Conservation (phyloP, 1,140 invertebrate genomes). For the Heliconius nattereri region DNA sequence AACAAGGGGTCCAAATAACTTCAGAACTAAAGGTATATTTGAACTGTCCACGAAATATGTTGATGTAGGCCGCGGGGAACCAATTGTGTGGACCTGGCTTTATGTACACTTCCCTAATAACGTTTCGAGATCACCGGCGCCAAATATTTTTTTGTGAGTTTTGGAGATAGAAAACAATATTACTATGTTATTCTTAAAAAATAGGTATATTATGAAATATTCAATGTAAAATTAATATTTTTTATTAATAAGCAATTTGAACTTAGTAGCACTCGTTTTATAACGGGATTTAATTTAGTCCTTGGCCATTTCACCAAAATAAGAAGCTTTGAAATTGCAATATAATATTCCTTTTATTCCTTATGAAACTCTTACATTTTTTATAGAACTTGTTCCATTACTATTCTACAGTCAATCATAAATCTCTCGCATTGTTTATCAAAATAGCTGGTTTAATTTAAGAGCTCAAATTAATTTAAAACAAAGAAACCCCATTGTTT, state of each 20-base stretch:
- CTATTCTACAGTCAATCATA: background rate
- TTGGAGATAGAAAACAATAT: slow-evolving; percentile 16
- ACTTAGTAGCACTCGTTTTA: too few relatives aligned
- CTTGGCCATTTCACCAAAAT: too few relatives aligned
- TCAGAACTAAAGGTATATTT: slow-evolving; percentile 38
- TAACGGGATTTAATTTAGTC: too few relatives aligned
- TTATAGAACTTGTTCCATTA: background rate
- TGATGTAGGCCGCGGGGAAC: slow-evolving; percentile 36
- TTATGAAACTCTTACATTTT: background rate
- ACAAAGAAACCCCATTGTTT: slow-evolving; percentile 11
- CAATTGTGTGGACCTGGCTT: slow-evolving; percentile 45
- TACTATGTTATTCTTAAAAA: background rate
- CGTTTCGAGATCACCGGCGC: slow-evolving; percentile 33
- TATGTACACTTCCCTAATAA: slow-evolving; percentile 57
- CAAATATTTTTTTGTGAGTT: slow-evolving; percentile 33
- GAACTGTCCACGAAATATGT: slow-evolving; percentile 38
- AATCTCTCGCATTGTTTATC: background rate
- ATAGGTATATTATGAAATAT: background rate
- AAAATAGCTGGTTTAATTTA: background rate
- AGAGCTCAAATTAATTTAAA: background rate
- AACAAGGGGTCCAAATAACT: slow-evolving; percentile 30
- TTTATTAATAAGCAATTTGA: background rate
- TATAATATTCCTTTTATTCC: too few relatives aligned
- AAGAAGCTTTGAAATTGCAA: too few relatives aligned
- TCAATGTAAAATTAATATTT: background rate